phyloP scores from a whole-genome alignment of 2,113 vertebrate species.

The Typhlomys cinereus region DNA sequence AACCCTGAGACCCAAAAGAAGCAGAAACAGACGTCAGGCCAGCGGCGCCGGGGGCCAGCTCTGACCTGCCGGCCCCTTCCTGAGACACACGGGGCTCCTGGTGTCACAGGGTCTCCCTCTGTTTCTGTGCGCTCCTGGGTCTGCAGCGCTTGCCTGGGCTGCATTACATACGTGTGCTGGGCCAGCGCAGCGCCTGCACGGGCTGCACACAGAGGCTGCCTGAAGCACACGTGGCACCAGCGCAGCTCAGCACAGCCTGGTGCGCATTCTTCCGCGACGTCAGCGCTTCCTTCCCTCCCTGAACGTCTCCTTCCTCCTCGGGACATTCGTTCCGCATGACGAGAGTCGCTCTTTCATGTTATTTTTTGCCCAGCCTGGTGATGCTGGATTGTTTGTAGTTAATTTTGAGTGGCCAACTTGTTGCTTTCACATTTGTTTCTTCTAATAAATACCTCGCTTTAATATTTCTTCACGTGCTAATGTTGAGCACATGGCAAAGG shows the following conservation, averaged over 20 bases:
- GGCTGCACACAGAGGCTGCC: no score
- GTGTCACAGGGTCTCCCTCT: no score
- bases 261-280: background rate
- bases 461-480: slow-evolving; percentile 32
- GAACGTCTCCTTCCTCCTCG: slow-evolving; percentile 65
- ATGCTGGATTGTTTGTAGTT: background rate
- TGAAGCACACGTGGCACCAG: no score
- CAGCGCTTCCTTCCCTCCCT: slow-evolving; percentile 35
- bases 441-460: slow-evolving; percentile 47
- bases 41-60: no score
- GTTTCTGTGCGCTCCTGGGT: no score
- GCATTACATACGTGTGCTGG: no score
- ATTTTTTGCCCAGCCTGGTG: background rate
- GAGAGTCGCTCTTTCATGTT: background rate
- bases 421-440: slow-evolving; percentile 37
- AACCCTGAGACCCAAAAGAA: no score
- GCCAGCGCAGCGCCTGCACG: no score
- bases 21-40: no score
- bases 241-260: rapidly evolving
- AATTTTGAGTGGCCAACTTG: background rate
- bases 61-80: no score
- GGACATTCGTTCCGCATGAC: slow-evolving; percentile 41
- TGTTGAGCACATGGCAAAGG: slow-evolving; percentile 60
- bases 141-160: no score
- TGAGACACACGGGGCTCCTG: no score